Evolutionary conservation across 2,888 invertebrate species (phyloP), one percentile per base, ranked within the genome.

Genomic region (Parnassius smintheus): DNA sequence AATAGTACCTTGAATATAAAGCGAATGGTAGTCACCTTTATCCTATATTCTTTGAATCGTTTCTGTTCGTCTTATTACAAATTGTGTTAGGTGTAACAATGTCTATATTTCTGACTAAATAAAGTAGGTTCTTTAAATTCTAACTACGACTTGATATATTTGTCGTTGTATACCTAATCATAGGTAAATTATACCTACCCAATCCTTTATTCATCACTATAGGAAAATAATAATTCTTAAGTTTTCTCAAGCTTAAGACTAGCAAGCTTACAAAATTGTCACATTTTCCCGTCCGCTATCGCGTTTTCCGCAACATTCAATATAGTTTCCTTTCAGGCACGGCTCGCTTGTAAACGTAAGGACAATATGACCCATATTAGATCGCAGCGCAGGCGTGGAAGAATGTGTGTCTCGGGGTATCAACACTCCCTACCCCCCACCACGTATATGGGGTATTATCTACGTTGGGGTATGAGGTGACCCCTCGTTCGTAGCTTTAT

Each of bases 301-400:
- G 18, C 22, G 18, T 55, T 45, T 46, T 51, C 50, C 53, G 46
- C 22, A 52, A 54, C 53, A 50, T 55, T 59, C 45, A 54, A 62
- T 55, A 62, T 46, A 50, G 49, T 54, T 62, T 58, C 59, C 52
- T 65, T 63, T 68, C 66, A 65, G 56, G 61, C 64, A 25, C 56
- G 62, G 76, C 79, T 78, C 72, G 68, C 72, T 60, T 64, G 66
- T 65, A 67, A 70, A 62, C 51, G 62, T 56, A 69, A 77, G 78
- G 77, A 87, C 84, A 88, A 86, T 86, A 72, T 88, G 88, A 88
- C 88, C 88, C 78, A 89, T 70, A 85, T 88, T 71, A 73, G 75
- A 68, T 71, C 65, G 72, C 62, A 73, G 87, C 86, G 87, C 87
- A 86, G 79, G 88, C 86, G 87, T 88, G 81, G 77, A 82, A 81